Evolutionary conservation across 2,888 invertebrate genomes (phyloP).

Genomic region (Hylaea fasciaria): DNA sequence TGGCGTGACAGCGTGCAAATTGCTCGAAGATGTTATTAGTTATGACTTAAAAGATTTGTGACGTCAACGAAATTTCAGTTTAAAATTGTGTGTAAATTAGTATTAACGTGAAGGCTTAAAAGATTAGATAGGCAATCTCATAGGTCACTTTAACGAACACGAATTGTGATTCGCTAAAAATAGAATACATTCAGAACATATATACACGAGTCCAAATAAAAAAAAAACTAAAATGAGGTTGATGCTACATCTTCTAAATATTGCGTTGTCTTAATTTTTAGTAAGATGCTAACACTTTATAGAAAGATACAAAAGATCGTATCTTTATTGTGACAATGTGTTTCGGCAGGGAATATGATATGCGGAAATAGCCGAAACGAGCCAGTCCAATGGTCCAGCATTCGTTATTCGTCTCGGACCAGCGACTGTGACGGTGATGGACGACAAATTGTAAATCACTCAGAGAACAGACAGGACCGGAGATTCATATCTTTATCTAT

Average conservation of each 20-base stretch:
- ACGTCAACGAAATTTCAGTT: constrained; percentile 51
- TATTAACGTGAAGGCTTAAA: constrained; percentile 24
- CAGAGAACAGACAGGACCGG: constrained; percentile 57
- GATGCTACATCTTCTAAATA: not conserved
- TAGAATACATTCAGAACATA: too few relatives aligned
- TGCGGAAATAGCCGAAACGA: constrained; percentile 67
- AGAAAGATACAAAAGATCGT: constrained; percentile 10
- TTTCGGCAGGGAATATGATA: constrained; percentile 68
- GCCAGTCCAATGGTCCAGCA: constrained; percentile 52
- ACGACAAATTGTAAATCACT: constrained; percentile 68
- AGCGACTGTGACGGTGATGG: constrained; percentile 61
- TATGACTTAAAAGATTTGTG: constrained; percentile 58
- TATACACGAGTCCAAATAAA: too few relatives aligned
- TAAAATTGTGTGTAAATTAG: constrained; percentile 26
- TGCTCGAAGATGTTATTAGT: constrained; percentile 62
- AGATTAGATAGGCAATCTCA: constrained; percentile 10
- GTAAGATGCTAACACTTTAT: not conserved
- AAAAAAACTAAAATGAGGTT: too few relatives aligned
- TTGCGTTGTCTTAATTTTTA: not conserved
- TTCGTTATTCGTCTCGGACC: constrained; percentile 66
- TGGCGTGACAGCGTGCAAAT: constrained; percentile 72
- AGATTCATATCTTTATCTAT: constrained; percentile 58
- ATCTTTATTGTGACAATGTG: constrained; percentile 53
- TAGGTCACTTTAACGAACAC: too few relatives aligned
- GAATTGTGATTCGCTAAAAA: too few relatives aligned